Evolutionary conservation across 30 jellyfish, hydroid and myxozoan species (phyloP).

Genomic region (Pelagia noctiluca): DNA sequence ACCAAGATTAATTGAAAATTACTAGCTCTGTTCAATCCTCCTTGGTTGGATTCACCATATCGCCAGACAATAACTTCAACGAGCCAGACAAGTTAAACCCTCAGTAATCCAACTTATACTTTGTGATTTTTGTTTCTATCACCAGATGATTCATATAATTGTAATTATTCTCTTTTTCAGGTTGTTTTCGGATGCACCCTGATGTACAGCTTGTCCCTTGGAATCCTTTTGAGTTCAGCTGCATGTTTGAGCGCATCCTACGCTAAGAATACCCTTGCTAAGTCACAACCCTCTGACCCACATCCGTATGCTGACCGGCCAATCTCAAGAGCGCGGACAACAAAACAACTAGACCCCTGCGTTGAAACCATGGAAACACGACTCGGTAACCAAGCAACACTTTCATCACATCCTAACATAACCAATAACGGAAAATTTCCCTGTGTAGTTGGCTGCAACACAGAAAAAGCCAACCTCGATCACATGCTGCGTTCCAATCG

Average conservation of each 20-base stretch:
- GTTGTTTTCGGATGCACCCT: constrained; percentile 83
- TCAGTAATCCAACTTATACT: background rate
- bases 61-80: no score
- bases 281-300: background rate
- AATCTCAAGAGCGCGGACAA: constrained; percentile 45
- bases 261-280: background rate
- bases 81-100: no score
- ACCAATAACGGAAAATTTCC: no score
- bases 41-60: no score
- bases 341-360: constrained; percentile 1
- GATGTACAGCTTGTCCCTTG: constrained; percentile 78
- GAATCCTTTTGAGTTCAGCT: constrained; percentile 52
- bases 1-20: no score
- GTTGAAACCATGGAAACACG: background rate
- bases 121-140: background rate
- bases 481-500: no score
- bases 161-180: constrained; percentile 45
- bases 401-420: no score
- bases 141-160: no score
- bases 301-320: constrained; percentile 66
- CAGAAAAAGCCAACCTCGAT: no score
- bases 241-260: constrained; percentile 44
- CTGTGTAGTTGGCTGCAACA: no score
- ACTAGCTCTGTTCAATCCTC: no score
- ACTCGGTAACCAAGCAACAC: no score